Evolutionary conservation across 2,888 invertebrate species (phyloP).

Genomic region (Hydrotaea diabolus): DNA sequence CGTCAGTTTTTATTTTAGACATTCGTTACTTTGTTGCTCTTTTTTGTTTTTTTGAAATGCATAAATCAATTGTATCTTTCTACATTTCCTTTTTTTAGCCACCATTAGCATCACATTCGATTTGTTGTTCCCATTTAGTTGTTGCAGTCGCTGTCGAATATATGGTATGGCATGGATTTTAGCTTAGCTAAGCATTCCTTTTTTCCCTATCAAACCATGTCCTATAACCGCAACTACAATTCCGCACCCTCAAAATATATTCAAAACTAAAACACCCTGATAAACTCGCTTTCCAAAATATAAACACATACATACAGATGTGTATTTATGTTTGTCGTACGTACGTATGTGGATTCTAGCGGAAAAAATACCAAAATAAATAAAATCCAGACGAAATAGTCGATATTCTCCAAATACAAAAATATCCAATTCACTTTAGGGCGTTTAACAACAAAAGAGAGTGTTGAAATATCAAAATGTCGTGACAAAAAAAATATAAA

Average conservation of each 20-base stretch:
- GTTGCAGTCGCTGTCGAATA: constrained; percentile 54
- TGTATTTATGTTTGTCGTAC: neutral
- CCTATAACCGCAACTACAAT: constrained; percentile 66
- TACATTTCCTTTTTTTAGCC: constrained; percentile 50
- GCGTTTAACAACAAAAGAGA: constrained; percentile 58
- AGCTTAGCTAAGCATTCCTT: constrained; percentile 67
- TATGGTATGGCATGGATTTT: constrained; percentile 66
- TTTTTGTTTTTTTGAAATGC: constrained; percentile 39
- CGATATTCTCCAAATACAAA: constrained; percentile 47
- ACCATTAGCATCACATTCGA: constrained; percentile 52
- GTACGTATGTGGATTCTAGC: neutral
- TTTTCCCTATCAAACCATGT: constrained; percentile 53
- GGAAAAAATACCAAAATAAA: constrained; percentile 36
- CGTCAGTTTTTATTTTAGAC: constrained; percentile 3
- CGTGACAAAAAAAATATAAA: constrained; percentile 36
- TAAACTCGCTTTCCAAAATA: neutral
- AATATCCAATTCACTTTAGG: constrained; percentile 55
- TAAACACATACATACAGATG: neutral
- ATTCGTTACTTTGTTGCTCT: constrained; percentile 23
- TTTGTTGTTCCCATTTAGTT: constrained; percentile 46
- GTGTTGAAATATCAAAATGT: constrained; percentile 63
- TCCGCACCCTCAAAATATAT: constrained; percentile 57
- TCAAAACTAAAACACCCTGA: neutral
- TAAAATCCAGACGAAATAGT: constrained; percentile 46
- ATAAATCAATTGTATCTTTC: constrained; percentile 64